Conservation (phyloP, 2,113 vertebrate species). For the Podarcis muralis region DNA sequence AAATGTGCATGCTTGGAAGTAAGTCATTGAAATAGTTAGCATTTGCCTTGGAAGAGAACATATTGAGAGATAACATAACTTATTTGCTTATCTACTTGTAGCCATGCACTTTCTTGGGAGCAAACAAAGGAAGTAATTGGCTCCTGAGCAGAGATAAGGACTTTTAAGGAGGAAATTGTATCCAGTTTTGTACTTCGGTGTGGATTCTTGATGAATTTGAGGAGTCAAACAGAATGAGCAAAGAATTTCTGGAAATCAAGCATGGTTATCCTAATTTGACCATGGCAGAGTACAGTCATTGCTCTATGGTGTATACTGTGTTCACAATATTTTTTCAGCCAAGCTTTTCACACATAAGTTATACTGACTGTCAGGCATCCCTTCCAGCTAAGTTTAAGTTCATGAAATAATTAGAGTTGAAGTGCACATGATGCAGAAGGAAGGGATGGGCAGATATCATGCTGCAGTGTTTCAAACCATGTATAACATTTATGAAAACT, state of each 20-base stretch:
- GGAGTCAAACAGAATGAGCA: background rate
- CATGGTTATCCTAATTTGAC: background rate
- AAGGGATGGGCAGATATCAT: background rate
- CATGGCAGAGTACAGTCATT: background rate
- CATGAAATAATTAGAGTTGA: background rate
- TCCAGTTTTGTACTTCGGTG: background rate
- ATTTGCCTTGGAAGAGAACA: no score
- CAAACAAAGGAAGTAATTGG: background rate
- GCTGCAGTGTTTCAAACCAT: background rate
- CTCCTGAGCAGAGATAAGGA: background rate
- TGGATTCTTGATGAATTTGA: background rate
- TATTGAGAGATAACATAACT: no score
- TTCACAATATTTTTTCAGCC: background rate
- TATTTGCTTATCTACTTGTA: no score
- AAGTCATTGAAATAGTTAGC: background rate
- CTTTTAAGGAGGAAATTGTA: no score
- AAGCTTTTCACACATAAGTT: background rate
- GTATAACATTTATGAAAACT: no score
- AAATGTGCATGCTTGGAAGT: background rate
- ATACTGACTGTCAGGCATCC: background rate
- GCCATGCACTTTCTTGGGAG: background rate
- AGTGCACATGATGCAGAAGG: background rate
- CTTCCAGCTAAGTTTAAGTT: background rate
- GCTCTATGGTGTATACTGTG: background rate
- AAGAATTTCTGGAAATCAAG: background rate